Base-by-base conservation (phyloP, 2,888 invertebrate genomes). In the Metacarcinus magister region DNA sequence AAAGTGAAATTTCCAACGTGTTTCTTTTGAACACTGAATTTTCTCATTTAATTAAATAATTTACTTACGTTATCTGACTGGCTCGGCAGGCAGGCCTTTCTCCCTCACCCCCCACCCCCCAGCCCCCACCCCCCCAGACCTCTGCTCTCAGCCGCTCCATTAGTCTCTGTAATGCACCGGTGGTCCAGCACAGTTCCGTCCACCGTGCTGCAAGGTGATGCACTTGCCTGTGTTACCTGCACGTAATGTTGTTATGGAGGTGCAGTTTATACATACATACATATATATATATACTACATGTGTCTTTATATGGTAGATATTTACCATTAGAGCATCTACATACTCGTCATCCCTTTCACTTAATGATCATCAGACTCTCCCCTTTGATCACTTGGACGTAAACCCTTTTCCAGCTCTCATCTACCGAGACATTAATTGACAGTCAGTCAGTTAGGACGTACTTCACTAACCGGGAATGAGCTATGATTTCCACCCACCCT, bases 371-470 rank as follows among this genome's bases (percentile, higher is more conserved):
- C n/a, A 67, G 67, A 67, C 67, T n/a, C 16, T 67, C 67, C 67
- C 67, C 67, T 67, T 67, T 67, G 67, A 67, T 67, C n/a, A 5
- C n/a, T 5, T 23, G n/a, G n/a, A 3, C 67, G 67, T 67, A n/a
- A 67, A 67, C 67, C 67, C 3, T 67, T n/a, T 67, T n/a, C 3
- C 3, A 67, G 67, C n/a, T n/a, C 67, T 67, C 32, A 13, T 82
- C 32, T 32, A 82, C 82, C 32, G 82, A 32, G 82, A 82, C 82
- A 82, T 82, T 82, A 82, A 82, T 82, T 82, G 82, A 82, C 82
- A 82, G 82, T 32, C 32, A 82, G 82, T n/a, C 67, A 82, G 82
- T n/a, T n/a, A n/a, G n/a, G 82, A 32, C 13, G 32, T 82, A 3
- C 28, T 32, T 32, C 32, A 10, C 7, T 28, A 23, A 5, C 28